Base-by-base conservation (phyloP, 2,888 invertebrate genomes). In the Belgica antarctica region DNA sequence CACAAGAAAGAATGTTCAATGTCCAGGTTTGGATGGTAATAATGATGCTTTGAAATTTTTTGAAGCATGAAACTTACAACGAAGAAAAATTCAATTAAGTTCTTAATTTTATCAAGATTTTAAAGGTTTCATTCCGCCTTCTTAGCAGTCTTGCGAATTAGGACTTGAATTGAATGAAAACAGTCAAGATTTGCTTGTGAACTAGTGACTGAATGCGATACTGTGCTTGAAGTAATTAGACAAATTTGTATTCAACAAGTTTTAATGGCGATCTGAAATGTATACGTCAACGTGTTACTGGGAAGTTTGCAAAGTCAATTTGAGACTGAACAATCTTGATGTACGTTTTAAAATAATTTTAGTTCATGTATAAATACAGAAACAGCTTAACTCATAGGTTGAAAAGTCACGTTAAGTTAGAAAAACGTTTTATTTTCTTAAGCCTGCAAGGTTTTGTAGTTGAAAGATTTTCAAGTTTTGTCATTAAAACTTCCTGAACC, bases 21-120 rank as follows among this genome's bases (percentile, higher is more conserved):
- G 52, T 52, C 22, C 22, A 52, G 22, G 52, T n/a, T 22, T 52
- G n/a, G n/a, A n/a, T n/a, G n/a, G n/a, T n/a, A n/a, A n/a, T n/a
- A n/a, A n/a, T n/a, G n/a, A n/a, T n/a, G 22, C 22, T 22, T 22
- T 4, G 5, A n/a, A 12, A 2, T 4, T 22, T 17, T 52, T 22
- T 22, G 52, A 41, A 22, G 52, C 52, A 52, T 52, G 52, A 52
- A 52, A 52, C 22, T 52, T 31, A n/a, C n/a, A n/a, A n/a, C 52
- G 52, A 52, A 31, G 46, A 52, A 52, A 52, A 52, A 52, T 52
- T 52, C 52, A 52, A 52, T 52, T 52, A 52, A 52, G 52, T 17
- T 52, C 52, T 52, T 52, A 52, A 52, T 52, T 52, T 52, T 52
- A 52, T 52, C 52, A 8, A 31, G 12, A 5, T 5, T 31, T 52